phyloP scores from a whole-genome alignment of 2,113 vertebrate species.

The Myrmecophaga tridactyla region DNA sequence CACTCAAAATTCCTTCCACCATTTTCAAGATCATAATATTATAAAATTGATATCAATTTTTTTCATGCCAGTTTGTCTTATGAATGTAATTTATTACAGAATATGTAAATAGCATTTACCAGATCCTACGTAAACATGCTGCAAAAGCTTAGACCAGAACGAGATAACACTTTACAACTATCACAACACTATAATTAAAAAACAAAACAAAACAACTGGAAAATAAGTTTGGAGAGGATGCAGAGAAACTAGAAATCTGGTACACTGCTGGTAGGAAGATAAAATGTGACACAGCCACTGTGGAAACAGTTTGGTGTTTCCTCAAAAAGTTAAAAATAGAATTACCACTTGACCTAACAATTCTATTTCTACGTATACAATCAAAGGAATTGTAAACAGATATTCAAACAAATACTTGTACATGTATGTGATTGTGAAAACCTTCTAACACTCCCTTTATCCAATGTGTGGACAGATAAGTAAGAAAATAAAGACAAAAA shows the following conservation, averaged over 20 bases:
- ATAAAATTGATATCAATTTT: conserved; percentile 25
- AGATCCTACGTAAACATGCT: background rate
- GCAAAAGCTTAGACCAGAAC: background rate
- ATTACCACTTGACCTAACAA: background rate
- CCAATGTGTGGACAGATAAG: no score
- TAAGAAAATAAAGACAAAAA: no score
- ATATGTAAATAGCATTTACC: background rate
- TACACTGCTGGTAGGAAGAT: background rate
- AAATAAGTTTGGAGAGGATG: background rate
- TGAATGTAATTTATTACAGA: background rate
- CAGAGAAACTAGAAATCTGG: background rate
- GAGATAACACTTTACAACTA: background rate
- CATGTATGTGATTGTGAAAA: no score
- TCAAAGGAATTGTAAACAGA: no score
- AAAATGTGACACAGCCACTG: background rate
- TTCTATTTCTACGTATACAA: background rate
- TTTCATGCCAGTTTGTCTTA: background rate
- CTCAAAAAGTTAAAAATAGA: conserved; percentile 15
- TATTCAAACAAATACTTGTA: no score
- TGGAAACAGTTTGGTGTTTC: background rate
- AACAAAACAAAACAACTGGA: background rate
- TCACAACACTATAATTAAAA: background rate
- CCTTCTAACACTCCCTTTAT: no score
- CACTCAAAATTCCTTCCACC: background rate
- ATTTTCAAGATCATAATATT: conserved; percentile 23